Percentiles rank a stretch among this genome's conserved stretches.
phyloP scores from a whole-genome alignment of 1,140 invertebrate species.

The Asobara japonica region DNA sequence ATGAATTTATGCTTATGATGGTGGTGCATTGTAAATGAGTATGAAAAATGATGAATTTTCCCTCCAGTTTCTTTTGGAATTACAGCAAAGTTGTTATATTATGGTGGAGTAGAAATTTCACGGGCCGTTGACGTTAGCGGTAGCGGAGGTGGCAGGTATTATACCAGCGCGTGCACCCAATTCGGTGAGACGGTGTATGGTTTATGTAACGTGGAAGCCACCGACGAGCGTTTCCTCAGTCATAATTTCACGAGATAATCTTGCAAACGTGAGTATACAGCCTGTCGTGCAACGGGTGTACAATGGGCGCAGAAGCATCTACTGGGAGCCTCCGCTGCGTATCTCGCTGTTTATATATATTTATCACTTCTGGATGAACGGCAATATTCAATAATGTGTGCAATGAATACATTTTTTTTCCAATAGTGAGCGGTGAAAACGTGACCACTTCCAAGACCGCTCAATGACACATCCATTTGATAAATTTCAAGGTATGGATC shows the following conservation, averaged over 20 bases:
- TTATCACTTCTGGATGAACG: constrained; percentile 56
- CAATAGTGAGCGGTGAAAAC: no score
- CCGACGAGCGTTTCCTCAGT: constrained; percentile 43
- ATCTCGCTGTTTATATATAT: constrained; percentile 55
- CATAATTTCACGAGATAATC: constrained; percentile 62
- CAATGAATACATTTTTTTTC: neutral
- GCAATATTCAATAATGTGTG: neutral
- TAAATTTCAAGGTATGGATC: no score
- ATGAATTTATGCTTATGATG: neutral
- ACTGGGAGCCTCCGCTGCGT: constrained; percentile 24
- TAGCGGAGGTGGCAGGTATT: neutral
- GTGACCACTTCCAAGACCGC: no score
- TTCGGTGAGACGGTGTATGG: constrained; percentile 25
- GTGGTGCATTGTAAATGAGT: neutral
- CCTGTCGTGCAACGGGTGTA: constrained; percentile 19
- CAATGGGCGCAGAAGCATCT: constrained; percentile 8
- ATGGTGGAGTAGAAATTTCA: constrained; percentile 26
- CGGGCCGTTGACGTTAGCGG: constrained; percentile 24
- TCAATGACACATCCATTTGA: no score
- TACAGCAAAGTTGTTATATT: neutral
- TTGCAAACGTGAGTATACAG: constrained; percentile 49
- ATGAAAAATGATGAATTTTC: neutral
- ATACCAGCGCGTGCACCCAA: constrained; percentile 28
- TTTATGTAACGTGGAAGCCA: constrained; percentile 57
- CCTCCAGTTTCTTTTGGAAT: neutral